Percentiles rank a stretch among this genome's conserved stretches.
phyloP scores from a whole-genome alignment of 2,113 vertebrate genomes.

The Psilopsiagon aurifrons region DNA sequence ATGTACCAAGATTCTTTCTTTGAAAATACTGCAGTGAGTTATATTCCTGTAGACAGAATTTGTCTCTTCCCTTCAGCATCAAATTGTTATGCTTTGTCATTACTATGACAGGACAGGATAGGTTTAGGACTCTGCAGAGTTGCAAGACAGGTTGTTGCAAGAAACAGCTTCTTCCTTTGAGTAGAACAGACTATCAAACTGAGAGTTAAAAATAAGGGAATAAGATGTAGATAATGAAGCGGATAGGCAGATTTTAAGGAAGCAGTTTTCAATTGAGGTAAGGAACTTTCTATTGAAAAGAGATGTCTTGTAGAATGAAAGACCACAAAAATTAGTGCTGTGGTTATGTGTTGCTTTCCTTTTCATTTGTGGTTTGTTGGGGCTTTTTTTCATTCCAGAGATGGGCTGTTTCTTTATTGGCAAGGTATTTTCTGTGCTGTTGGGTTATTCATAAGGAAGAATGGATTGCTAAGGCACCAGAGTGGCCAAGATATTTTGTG shows the following conservation, averaged over 20 bases:
- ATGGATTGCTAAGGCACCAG: neutral
- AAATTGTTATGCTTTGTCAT: neutral
- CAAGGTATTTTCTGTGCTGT: neutral
- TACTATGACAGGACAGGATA: neutral
- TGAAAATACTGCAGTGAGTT: neutral
- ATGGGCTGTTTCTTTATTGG: neutral
- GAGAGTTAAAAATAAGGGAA: neutral
- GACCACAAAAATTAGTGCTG: neutral
- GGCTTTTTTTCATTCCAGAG: neutral
- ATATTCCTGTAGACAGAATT: neutral
- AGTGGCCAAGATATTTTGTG: neutral
- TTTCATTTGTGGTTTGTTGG: neutral
- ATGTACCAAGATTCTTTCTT: neutral
- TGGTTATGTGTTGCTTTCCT: neutral
- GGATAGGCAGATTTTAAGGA: neutral
- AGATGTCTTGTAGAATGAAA: neutral
- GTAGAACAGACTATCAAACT: neutral
- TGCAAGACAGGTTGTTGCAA: neutral
- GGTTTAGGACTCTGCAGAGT: neutral
- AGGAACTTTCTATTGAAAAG: neutral
- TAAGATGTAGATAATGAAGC: neutral
- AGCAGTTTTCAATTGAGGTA: neutral
- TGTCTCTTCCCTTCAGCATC: neutral
- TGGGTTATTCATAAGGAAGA: neutral
- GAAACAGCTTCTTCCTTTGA: neutral